A percentile compares a stretch with the other conserved stretches of the same genome.
Conservation (phyloP, 2,888 invertebrate species). For the Platycnemis pennipes region DNA sequence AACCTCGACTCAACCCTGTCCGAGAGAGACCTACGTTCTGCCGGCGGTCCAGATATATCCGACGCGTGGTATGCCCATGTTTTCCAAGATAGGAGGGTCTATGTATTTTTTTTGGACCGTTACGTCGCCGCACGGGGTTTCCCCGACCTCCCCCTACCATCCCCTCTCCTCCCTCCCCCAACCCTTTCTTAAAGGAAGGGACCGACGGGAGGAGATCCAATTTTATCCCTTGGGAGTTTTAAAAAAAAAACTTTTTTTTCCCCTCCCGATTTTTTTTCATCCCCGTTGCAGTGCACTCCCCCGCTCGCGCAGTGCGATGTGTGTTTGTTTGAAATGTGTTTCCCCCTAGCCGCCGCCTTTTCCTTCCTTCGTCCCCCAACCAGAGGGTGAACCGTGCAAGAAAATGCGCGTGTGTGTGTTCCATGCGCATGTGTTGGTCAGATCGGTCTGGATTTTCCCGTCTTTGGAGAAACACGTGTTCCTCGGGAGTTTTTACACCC, state of each 20-base stretch:
- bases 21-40: too few relatives aligned
- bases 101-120: slow-evolving; percentile 12
- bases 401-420: too few relatives aligned
- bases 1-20: too few relatives aligned
- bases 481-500: too few relatives aligned
- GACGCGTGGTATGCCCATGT: background rate
- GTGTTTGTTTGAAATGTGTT: slow-evolving; percentile 9
- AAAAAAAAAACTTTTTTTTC: background rate
- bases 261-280: background rate
- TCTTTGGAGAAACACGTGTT: too few relatives aligned
- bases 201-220: background rate
- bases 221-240: background rate
- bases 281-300: background rate
- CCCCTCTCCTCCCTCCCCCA: background rate
- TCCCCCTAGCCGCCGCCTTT: background rate
- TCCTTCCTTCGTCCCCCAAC: too few relatives aligned
- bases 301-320: background rate
- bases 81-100: background rate
- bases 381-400: too few relatives aligned
- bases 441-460: too few relatives aligned
- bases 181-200: background rate
- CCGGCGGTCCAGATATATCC: background rate
- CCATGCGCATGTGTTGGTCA: too few relatives aligned
- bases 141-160: background rate
- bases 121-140: background rate